Percentiles rank a stretch among this genome's conserved stretches.
Conservation (phyloP, 2,888 invertebrate species). For the Drosophila monieri region DNA sequence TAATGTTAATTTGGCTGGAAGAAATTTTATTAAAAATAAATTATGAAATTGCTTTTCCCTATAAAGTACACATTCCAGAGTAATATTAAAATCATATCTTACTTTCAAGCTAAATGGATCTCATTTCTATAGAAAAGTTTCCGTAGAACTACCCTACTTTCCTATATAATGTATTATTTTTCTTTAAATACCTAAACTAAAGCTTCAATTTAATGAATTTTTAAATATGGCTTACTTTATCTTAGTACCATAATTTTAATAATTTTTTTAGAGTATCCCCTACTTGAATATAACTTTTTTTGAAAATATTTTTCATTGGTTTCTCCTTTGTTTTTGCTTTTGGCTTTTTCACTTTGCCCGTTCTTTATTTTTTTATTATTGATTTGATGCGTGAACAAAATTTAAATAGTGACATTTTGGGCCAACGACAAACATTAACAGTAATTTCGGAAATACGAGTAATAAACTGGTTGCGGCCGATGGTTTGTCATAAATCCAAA, state of each 20-base stretch:
- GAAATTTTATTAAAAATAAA: neutral
- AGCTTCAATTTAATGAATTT: no score
- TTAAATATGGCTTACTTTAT: no score
- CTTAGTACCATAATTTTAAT: no score
- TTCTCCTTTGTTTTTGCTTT: constrained; percentile 59
- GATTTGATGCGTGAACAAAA: constrained; percentile 78
- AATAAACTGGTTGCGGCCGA: constrained; percentile 73
- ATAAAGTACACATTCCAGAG: no score
- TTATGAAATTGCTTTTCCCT: no score
- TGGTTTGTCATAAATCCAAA: constrained; percentile 69
- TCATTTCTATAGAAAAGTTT: no score
- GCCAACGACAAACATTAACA: constrained; percentile 74
- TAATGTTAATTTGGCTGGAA: neutral
- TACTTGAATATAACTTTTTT: constrained; percentile 1
- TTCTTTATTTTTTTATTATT: constrained; percentile 62
- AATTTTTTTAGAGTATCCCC: constrained; percentile 51
- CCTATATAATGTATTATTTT: no score
- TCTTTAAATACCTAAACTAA: no score
- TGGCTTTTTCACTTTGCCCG: constrained; percentile 31
- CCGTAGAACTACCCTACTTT: no score
- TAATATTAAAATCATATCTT: no score
- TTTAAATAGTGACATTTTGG: constrained; percentile 79
- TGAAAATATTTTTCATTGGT: constrained; percentile 46
- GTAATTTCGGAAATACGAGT: constrained; percentile 77
- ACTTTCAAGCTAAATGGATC: no score